Conservation (phyloP, 2,888 invertebrate genomes). For the Dendrolimus pini region DNA sequence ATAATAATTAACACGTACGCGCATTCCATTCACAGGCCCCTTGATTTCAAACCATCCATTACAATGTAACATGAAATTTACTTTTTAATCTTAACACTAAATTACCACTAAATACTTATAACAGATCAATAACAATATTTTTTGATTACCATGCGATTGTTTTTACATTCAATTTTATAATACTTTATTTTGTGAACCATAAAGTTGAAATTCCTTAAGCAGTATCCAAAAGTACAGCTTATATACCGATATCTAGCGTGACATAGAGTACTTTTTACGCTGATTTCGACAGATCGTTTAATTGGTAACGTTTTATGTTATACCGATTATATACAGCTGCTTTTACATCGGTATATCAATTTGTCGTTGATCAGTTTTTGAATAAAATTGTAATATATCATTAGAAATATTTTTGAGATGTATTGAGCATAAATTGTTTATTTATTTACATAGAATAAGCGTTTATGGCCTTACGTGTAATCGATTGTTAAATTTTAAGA, state of each 20-base stretch:
- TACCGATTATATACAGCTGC: background rate
- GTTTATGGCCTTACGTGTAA: no score
- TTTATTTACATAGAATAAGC: no score
- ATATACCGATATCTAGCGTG: slow-evolving; percentile 40
- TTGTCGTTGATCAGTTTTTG: background rate
- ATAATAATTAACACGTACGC: background rate
- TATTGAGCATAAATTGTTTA: no score
- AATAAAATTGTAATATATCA: background rate
- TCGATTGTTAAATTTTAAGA: no score
- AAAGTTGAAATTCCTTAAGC: background rate
- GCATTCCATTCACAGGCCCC: background rate
- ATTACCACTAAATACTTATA: background rate
- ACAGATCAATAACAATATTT: background rate
- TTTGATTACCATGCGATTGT: background rate
- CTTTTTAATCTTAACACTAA: background rate
- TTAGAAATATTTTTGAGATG: background rate
- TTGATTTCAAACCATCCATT: background rate
- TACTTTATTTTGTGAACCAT: background rate
- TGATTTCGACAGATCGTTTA: slow-evolving; percentile 31
- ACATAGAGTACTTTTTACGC: slow-evolving; percentile 38
- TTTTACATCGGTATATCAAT: background rate
- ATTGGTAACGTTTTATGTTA: slow-evolving; percentile 20
- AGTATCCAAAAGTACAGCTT: background rate
- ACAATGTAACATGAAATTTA: background rate
- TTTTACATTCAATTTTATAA: background rate